Evolutionary conservation across 2,797 vertebrate species (phyloP), one percentile per base, ranked within the genome.

Genomic region (Sebastes reedi): DNA sequence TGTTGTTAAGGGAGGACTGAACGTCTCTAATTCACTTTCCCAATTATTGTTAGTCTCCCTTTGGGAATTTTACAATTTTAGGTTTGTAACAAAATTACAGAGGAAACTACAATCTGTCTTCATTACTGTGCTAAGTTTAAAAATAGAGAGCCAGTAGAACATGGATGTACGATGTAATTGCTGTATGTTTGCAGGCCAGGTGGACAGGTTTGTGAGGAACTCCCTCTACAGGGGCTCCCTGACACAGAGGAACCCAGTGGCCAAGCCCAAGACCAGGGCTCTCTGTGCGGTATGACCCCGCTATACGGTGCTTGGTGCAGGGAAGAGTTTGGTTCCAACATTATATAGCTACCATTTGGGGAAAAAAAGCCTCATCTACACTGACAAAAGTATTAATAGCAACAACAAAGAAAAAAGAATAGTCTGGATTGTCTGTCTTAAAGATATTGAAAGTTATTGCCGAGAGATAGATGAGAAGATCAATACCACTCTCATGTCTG

Each of bases 221-320:
- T 94, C 95, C 0, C 0, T 72, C 70, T 96, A 97, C 92, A 96
- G 91, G 0, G 96, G 97, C 56, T 98, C 97, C 4, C 88, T 98
- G 92, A 97, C 97, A 0, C 97, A 97, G 89, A 96, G 97, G 75
- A 97, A 94, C 88, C 96, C 97, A 66, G 96, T 92, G 83, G 84
- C 82, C 67, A 91, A 89, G 79, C 75, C 90, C 75, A 81, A 88
- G 82, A 69, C 83, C 67, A 81, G 74, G 86, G 46, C 86, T 11
- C 10, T 67, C 72, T 88, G 81, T n/a, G 94, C 96, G 91, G 97
- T 97, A 97, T 1, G 88, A 86, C 54, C 76, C 80, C 67, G 3
- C 72, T 25, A 46, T 16, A 3, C 18, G 72, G 72, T 75, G 75
- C 54, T 22, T 61, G 80, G 82, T 77, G 74, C 60, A 54, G 18